phyloP scores from a whole-genome alignment of 23 tunicate species.

The Pegea sp. region DNA sequence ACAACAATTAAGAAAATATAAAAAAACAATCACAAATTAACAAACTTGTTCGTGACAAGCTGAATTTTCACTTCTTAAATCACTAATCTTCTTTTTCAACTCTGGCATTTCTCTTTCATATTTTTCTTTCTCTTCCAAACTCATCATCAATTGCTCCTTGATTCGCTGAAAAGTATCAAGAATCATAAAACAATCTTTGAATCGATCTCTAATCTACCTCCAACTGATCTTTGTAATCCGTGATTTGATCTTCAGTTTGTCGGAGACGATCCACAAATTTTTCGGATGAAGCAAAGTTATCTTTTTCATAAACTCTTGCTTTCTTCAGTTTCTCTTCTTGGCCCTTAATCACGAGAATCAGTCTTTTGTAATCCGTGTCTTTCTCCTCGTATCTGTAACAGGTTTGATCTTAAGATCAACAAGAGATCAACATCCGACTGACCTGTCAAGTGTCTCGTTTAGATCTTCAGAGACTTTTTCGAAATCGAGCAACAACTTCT shows the following conservation, averaged over 20 bases:
- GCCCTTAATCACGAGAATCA: slow-evolving; percentile 21
- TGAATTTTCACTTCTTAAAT: slow-evolving; percentile 9
- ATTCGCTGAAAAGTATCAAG: slow-evolving; percentile 10
- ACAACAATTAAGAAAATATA: too few species aligned
- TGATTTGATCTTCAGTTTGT: slow-evolving; percentile 3
- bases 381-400: slow-evolving; percentile 44
- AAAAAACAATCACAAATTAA: background rate
- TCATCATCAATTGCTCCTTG: slow-evolving; percentile 17
- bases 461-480: slow-evolving; percentile 41
- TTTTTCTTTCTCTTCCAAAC: slow-evolving; percentile 16
- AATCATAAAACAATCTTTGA: background rate
- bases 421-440: background rate
- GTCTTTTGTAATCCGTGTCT: slow-evolving; percentile 26
- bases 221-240: slow-evolving; percentile 7
- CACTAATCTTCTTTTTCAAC: slow-evolving; percentile 6
- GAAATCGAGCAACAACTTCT: slow-evolving; percentile 29
- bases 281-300: slow-evolving; percentile 1
- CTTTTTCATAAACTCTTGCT: slow-evolving; percentile 14
- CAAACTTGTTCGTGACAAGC: slow-evolving; percentile 13
- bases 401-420: background rate
- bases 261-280: slow-evolving; percentile 6
- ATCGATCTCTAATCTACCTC: slow-evolving; percentile 3
- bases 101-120: slow-evolving; percentile 30
- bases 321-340: slow-evolving; percentile 19
- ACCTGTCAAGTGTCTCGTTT: slow-evolving; percentile 53